Evolutionary conservation across 1,140 invertebrate genomes (phyloP).

Genomic region (Neodiprion fabricii): DNA sequence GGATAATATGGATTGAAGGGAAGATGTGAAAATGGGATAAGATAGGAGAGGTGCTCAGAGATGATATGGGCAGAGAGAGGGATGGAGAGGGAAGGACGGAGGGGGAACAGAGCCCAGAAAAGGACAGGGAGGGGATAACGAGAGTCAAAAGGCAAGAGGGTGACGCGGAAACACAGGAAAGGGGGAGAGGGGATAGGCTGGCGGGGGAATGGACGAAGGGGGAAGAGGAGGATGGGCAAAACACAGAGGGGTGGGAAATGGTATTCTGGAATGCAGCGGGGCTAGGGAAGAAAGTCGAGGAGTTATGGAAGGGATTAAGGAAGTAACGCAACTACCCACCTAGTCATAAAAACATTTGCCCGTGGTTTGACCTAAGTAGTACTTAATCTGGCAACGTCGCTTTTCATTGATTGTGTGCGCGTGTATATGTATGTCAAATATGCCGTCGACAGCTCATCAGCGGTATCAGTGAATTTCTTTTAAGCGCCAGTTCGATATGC

Average conservation of each 20-base stretch:
- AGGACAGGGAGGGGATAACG: slow-evolving; percentile 8
- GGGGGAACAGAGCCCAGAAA: not conserved
- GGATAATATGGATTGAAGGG: not conserved
- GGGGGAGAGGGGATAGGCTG: too few species aligned
- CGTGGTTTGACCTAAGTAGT: too few species aligned
- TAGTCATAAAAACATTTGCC: too few species aligned
- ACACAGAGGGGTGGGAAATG: not conserved
- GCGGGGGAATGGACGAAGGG: not conserved
- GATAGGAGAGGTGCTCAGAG: too few species aligned
- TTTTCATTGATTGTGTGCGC: too few species aligned
- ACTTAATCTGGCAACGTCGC: too few species aligned
- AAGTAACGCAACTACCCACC: too few species aligned
- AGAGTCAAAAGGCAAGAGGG: not conserved
- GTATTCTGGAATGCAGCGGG: slow-evolving; percentile 22
- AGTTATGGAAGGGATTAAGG: slow-evolving; percentile 24
- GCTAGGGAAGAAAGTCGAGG: slow-evolving; percentile 23
- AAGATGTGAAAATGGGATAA: not conserved
- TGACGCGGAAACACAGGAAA: too few species aligned
- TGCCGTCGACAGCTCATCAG: too few species aligned
- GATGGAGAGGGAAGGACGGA: not conserved
- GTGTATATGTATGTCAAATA: too few species aligned
- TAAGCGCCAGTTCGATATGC: too few species aligned
- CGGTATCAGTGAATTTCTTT: too few species aligned
- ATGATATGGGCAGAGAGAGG: not conserved
- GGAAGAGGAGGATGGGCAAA: not conserved